Conservation (phyloP, 2,113 vertebrate species). For the Okapia johnstoni region DNA sequence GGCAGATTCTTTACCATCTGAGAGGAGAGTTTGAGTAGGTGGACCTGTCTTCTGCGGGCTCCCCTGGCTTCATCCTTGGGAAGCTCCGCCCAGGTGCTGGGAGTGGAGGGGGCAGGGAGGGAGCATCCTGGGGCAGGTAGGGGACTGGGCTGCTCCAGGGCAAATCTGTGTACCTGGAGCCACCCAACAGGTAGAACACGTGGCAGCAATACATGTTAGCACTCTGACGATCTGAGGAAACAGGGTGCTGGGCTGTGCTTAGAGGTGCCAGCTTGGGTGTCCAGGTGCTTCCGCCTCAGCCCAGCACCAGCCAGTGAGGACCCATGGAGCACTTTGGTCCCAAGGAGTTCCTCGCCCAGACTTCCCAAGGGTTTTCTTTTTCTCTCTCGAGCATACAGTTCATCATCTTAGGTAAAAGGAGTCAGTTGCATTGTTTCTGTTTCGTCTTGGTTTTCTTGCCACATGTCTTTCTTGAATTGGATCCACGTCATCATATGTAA, state of each 20-base stretch:
- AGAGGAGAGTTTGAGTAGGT: background rate
- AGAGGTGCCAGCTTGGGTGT: fast-evolving
- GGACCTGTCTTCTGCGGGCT: background rate
- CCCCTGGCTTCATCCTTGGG: background rate
- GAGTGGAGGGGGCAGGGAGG: fast-evolving
- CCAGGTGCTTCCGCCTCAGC: background rate
- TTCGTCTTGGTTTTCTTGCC: background rate
- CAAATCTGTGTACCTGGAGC: background rate
- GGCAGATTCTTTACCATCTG: background rate
- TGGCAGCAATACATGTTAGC: background rate
- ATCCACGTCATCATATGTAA: background rate
- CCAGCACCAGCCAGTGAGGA: background rate
- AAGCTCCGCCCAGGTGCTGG: background rate
- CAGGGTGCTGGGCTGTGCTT: fast-evolving
- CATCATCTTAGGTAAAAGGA: background rate
- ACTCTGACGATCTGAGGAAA: background rate
- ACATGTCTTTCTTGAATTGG: background rate
- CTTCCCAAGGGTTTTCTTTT: background rate
- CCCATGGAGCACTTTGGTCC: background rate
- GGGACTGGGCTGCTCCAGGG: fast-evolving
- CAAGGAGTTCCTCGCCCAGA: background rate
- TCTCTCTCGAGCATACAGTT: background rate
- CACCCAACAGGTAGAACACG: background rate
- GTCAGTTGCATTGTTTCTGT: background rate
- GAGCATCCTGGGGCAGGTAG: fast-evolving